Base-by-base conservation (phyloP, 2,888 invertebrate genomes). In the Drosophila mulleri region DNA sequence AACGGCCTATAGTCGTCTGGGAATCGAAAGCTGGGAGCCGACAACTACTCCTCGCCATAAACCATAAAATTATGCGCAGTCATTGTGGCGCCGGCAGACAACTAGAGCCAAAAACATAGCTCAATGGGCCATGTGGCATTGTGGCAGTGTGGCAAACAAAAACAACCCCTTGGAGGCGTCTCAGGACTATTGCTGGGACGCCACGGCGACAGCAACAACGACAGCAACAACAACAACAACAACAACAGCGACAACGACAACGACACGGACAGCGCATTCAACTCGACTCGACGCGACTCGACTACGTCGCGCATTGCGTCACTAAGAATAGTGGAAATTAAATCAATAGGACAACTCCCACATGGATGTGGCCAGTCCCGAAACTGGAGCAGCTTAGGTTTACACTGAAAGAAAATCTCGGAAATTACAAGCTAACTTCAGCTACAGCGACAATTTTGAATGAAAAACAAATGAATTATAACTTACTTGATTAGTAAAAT, bases 281-380 rank as follows among this genome's bases (percentile, higher is more conserved):
- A 86, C 89, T 88, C 83, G 69, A 56, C 32, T 48, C 53, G 50
- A 16, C 26, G 9, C 18, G 45, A 89, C 76, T 83, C 83, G 69
- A 54, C 44, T 48, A 61, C 63, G 67, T 53, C 67, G 63, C 35
- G 72, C 60, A 87, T 87, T 85, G 88, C 86, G 86, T 87, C 86
- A 87, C 85, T 83, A 56, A 20, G 44, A 69, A 61, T 42, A n/a
- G 83, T 67, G 16, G 67, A 67, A 89, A 84, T 89, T 86, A 87
- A 89, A 86, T 86, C 86, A 89, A 86, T 86, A 86, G 85, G 77
- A 78, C 87, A 89, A 83, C 89, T 85, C 87, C 87, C 89, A 87
- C 89, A 75, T 65, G 69, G 60, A 60, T 62, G 23, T n/a, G 67
- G 45, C 60, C 37, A 61, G 47, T 67, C 54, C 76, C 48, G 53